These are phyloP conservation scores for Drosophila formosana DNA, from an alignment of 2,888 invertebrate genomes.

Conservation along the genomic window DNA sequence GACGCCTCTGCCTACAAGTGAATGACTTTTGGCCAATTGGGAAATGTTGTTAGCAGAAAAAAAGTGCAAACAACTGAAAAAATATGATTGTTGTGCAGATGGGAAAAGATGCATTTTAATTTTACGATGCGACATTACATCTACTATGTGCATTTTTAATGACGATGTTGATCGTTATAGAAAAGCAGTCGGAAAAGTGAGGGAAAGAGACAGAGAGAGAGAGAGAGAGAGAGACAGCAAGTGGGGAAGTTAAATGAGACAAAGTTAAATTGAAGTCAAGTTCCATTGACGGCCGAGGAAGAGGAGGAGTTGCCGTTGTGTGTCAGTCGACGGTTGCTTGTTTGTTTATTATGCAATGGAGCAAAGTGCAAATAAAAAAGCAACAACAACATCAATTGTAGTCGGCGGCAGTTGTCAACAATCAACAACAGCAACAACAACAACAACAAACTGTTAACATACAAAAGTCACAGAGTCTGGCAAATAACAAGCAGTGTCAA, in stretches of 20 bases:
- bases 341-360: conserved; percentile 68
- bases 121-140: conserved; percentile 31
- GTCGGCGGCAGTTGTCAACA: conserved; percentile 41
- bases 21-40: conserved; percentile 65
- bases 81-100: conserved; percentile 38
- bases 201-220: not conserved
- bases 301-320: not conserved
- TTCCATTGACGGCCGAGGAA: conserved; percentile 11
- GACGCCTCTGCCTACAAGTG: conserved; percentile 39
- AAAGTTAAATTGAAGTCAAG: conserved; percentile 60
- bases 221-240: conserved; percentile 30
- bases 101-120: conserved; percentile 48
- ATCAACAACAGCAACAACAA: conserved; percentile 22
- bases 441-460: conserved; percentile 33
- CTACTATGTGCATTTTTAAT: conserved; percentile 27
- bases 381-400: conserved; percentile 29
- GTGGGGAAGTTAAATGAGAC: conserved; percentile 50
- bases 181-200: not conserved
- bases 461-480: conserved; percentile 33
- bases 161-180: conserved; percentile 4
- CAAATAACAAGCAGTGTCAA: conserved; percentile 10
- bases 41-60: conserved; percentile 20
- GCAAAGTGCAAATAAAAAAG: conserved; percentile 62
- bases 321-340: conserved; percentile 25
- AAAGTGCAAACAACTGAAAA: not conserved